Conservation (phyloP, 2,113 vertebrate genomes). For the Dermatemys mawii region DNA sequence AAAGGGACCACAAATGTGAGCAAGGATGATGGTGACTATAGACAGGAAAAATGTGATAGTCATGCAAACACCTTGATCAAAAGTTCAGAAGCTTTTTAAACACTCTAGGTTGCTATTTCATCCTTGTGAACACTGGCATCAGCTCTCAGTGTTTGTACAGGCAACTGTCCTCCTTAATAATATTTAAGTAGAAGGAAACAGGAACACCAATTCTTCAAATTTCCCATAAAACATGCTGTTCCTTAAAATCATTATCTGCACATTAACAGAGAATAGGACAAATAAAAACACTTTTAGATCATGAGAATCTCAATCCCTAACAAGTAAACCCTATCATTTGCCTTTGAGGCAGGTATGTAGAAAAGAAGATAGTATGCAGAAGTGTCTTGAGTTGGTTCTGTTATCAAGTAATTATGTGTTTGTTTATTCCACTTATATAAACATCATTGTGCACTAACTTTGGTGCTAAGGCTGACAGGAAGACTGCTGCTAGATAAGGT, state of each 20-base stretch:
- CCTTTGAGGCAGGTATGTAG: neutral
- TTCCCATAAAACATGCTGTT: neutral
- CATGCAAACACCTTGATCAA: neutral
- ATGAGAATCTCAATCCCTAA: neutral
- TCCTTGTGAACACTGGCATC: neutral
- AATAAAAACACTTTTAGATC: neutral
- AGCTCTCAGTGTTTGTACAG: neutral
- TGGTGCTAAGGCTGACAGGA: neutral
- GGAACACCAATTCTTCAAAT: neutral
- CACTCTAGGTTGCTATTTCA: neutral
- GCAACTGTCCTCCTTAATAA: neutral
- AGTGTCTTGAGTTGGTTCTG: neutral
- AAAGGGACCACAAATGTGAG: neutral
- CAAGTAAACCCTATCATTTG: neutral
- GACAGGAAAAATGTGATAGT: neutral
- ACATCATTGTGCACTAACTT: rapidly evolving
- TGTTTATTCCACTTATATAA: neutral
- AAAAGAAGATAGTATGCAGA: neutral
- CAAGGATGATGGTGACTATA: neutral
- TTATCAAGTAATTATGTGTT: neutral
- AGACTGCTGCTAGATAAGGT: neutral
- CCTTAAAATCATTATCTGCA: neutral
- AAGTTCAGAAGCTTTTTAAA: neutral
- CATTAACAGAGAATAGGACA: neutral
- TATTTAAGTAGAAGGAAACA: neutral